Evolutionary conservation across 2,888 invertebrate genomes (phyloP), one percentile per base, ranked within the genome.

Genomic region (Xestoiulus laeticollis): DNA sequence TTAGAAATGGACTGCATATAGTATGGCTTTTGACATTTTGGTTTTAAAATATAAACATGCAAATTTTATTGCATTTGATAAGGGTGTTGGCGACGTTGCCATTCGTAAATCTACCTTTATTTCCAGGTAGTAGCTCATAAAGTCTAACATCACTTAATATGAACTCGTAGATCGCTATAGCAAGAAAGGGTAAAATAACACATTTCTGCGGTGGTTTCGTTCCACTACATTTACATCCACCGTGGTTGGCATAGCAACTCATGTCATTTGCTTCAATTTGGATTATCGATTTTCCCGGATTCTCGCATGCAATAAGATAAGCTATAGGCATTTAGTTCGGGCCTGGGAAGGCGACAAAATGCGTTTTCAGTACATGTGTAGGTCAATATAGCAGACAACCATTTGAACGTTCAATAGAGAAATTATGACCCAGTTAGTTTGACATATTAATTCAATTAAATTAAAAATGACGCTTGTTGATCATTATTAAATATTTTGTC

Each of bases 191-290:
- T 59, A 59, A 59, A n/a, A n/a, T 6, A 59, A n/a, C 59, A 59
- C 59, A 59, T n/a, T 8, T 59, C 59, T 59, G 59, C 22, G 59
- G 59, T 5, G 59, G 59, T 59, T 59, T 22, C 59, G n/a, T 59
- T 59, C 59, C 59, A 59, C 59, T 59, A 59, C 59, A 59, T 59
- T 59, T 59, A n/a, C 59, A 22, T 59, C 59, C 59, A 59, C n/a
- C 59, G n/a, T 22, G 59, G 59, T 59, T 59, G 59, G 59, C 59
- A 59, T 59, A 59, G 59, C 59, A 59, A 59, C 59, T 59, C 59
- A 19, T 59, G 59, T 59, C 59, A 59, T 59, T 59, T 59, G 59
- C 59, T 59, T 59, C 59, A 59, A 59, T 59, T 59, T 59, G 59
- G 59, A 59, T 59, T 59, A 59, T 59, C 59, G 59, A 59, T 59